Evolutionary conservation across 2,888 invertebrate genomes (phyloP).

Genomic region (Drosophila fulvimacula): DNA sequence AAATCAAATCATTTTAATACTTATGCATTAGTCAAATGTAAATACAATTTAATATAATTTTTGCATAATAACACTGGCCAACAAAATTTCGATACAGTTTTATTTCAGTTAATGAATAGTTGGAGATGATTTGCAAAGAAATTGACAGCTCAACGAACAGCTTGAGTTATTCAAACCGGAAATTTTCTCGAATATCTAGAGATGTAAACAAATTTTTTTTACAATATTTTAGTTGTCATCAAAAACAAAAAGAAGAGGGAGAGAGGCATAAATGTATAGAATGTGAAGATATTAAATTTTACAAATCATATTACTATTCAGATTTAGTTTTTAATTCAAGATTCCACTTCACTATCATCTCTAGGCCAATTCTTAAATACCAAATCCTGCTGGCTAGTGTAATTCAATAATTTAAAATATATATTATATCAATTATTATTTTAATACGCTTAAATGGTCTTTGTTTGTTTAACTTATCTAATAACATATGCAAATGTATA

Average conservation of each 20-base stretch:
- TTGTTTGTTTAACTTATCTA: too few species aligned
- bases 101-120: background rate
- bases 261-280: background rate
- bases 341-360: background rate
- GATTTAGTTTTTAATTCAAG: background rate
- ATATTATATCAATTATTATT: background rate
- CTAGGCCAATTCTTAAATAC: too few species aligned
- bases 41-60: background rate
- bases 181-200: background rate
- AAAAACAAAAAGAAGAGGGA: background rate
- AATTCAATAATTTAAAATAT: background rate
- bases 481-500: too few species aligned
- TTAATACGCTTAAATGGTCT: background rate
- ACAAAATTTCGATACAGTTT: background rate
- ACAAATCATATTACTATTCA: background rate
- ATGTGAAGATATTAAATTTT: too few species aligned
- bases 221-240: background rate
- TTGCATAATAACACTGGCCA: background rate
- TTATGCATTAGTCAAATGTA: conserved; percentile 23
- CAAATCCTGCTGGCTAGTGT: background rate
- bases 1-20: conserved; percentile 3
- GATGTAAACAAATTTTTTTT: background rate
- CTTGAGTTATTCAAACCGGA: too few species aligned
- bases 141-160: too few species aligned
- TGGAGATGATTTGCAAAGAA: too few species aligned